These are phyloP conservation scores for Myotis davidii DNA, from an alignment of 2,113 vertebrate genomes.

Conservation along the genomic window DNA sequence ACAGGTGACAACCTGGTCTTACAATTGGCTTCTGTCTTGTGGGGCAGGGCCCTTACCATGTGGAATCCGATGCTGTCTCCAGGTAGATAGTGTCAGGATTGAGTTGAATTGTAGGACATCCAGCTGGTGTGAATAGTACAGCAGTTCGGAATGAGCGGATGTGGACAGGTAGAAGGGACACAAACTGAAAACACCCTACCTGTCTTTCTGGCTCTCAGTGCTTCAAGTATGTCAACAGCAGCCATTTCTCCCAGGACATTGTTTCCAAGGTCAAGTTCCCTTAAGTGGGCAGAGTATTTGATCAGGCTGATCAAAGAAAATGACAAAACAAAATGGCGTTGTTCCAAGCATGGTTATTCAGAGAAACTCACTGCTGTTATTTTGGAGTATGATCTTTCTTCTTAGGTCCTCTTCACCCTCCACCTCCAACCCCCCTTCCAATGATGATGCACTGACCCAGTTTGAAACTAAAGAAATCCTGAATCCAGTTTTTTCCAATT, in stretches of 20 bases:
- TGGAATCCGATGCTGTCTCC: neutral
- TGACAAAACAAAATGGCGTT: neutral
- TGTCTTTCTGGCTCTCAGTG: constrained; percentile 75
- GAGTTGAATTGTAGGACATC: neutral
- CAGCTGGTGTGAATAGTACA: neutral
- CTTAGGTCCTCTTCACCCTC: neutral
- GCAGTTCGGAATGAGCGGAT: neutral
- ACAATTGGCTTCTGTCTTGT: neutral
- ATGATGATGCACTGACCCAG: neutral
- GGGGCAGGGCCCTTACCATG: neutral
- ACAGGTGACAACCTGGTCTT: neutral
- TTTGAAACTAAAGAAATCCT: neutral
- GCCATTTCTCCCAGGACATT: constrained; percentile 75
- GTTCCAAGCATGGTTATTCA: neutral
- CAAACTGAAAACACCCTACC: neutral
- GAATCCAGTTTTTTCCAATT: neutral
- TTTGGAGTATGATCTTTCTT: neutral
- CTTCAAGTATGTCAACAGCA: constrained; percentile 70
- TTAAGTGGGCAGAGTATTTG: constrained; percentile 72
- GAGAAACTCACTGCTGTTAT: neutral
- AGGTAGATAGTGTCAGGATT: neutral
- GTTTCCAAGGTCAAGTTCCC: constrained; percentile 81
- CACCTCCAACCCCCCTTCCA: neutral
- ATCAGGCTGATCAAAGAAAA: constrained; percentile 75
- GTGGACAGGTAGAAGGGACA: neutral